phyloP scores from a whole-genome alignment of 2,797 vertebrate genomes.

The Apogon talboti region DNA sequence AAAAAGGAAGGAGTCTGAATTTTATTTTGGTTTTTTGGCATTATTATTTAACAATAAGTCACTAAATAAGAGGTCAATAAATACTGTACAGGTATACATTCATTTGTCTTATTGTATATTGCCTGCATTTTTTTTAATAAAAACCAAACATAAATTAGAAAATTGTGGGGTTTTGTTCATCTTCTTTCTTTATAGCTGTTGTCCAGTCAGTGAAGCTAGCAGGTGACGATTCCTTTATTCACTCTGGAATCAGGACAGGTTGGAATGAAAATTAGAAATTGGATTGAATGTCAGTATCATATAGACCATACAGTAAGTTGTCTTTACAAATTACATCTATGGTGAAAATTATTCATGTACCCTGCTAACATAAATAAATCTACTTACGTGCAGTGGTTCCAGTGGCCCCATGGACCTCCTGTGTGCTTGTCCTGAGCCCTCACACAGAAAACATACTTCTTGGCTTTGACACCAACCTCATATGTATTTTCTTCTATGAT shows the following conservation, averaged over 20 bases:
- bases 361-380: neutral
- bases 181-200: neutral
- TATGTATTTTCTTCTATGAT: constrained; percentile 13
- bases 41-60: no score
- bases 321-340: neutral
- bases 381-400: constrained; percentile 63
- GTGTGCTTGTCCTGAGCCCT: constrained; percentile 67
- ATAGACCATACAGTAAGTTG: neutral
- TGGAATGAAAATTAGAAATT: constrained; percentile 8
- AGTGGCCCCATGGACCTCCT: constrained; percentile 56
- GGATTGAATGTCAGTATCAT: neutral
- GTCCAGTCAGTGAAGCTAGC: neutral
- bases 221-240: neutral
- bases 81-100: constrained; percentile 72
- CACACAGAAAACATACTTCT: constrained; percentile 69
- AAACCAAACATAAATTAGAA: neutral
- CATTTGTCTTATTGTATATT: constrained; percentile 5
- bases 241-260: constrained; percentile 47
- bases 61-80: constrained; percentile 52
- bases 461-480: constrained; percentile 1
- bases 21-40: no score
- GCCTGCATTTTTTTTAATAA: neutral
- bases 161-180: neutral
- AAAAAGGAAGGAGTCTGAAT: no score
- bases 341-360: neutral